These are phyloP conservation scores for Brotogeris chrysoptera DNA, from an alignment of 2,797 vertebrate species.

Conservation along the genomic window DNA sequence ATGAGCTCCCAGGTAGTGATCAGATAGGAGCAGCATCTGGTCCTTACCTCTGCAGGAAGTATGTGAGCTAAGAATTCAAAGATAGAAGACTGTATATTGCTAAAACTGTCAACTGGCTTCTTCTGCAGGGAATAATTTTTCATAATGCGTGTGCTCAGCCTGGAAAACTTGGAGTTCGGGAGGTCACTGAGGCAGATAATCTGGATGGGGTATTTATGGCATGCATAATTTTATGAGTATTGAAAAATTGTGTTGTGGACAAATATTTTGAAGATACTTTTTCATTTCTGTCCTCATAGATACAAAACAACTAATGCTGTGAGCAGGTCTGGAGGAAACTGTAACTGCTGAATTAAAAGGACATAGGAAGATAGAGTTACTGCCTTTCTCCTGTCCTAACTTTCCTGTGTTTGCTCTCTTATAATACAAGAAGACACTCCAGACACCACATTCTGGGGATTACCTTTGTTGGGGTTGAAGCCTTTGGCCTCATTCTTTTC, in stretches of 20 bases:
- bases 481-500: conserved; percentile 69
- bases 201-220: not conserved
- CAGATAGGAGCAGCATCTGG: not conserved
- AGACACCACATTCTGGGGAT: conserved; percentile 52
- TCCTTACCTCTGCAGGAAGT: not conserved
- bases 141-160: not conserved
- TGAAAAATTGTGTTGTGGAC: not conserved
- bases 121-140: not conserved
- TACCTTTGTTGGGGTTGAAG: conserved; percentile 60
- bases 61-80: not conserved
- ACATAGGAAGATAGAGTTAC: not conserved
- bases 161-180: not conserved
- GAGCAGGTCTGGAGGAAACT: not conserved
- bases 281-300: not conserved
- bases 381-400: conserved; percentile 29
- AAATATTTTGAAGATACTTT: not conserved
- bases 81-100: not conserved
- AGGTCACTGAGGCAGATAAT: not conserved
- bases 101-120: not conserved
- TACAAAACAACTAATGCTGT: not conserved
- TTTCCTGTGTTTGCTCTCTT: conserved; percentile 8
- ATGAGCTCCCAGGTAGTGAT: not conserved
- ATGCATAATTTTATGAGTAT: not conserved
- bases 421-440: conserved; percentile 44
- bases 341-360: not conserved